Base-by-base conservation (phyloP, 2,113 vertebrate species). In the Thalassarche chlororhynchos region DNA sequence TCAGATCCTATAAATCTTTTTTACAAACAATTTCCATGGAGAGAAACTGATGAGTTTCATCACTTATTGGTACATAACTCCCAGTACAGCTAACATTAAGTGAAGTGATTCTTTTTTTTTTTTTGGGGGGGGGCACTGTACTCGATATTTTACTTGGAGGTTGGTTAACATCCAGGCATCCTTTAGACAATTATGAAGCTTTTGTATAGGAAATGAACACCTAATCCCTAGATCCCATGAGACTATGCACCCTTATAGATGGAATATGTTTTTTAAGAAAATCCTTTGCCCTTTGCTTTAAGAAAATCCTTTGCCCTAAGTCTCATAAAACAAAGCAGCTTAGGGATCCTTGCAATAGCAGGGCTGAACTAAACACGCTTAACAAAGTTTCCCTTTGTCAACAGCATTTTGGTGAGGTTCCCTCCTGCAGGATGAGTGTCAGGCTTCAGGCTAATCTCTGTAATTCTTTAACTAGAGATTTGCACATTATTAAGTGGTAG, bases 381-480 rank as follows among this genome's bases (percentile, higher is more conserved):
- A 95, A 97, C 92, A 93, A 92, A 78, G 94, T 96, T 97, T 81
- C 70, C 84, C 92, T 97, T 97, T 97, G 84, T 97, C 96, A 95
- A 65, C 58, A 93, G 77, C 70, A 15, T 84, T 94, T 81, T 86
- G 72, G 89, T 94, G 94, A 92, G 61, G 96, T 93, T 96, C 87
- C 84, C 93, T 96, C 93, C 91, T 89, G 93, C 79, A 95, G 94
- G 85, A 96, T 81, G 95, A 93, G 97, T 96, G 96, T 95, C 95
- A 81, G 92, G 88, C 95, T 95, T 74, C 82, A 47, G 91, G 87
- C 93, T 96, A 96, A 97, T 81, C 96, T 96, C 54, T 47, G 80
- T 91, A 96, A 95, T 96, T 97, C 95, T 93, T 94, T 88, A 96
- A 96, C 93, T 87, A 87, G 96, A 97, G 90, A 96, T 97, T 98